Conservation (phyloP, 30 jellyfish, hydroid and myxozoan genomes). For the Aurelia sp. region DNA sequence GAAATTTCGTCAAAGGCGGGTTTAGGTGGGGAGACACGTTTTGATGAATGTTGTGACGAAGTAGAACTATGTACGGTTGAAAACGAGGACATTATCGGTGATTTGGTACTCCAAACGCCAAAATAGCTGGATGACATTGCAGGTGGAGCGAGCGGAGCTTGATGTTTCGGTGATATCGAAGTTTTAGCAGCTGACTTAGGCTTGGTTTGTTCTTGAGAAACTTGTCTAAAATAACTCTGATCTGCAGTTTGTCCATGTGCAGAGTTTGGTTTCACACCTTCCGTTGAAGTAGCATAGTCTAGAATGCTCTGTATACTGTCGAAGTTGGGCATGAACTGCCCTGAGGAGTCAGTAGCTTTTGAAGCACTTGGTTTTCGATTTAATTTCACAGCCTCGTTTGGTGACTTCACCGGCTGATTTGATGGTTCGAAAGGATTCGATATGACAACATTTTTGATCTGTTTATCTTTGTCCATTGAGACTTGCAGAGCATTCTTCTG, state of each 20-base stretch:
- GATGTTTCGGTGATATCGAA: neutral
- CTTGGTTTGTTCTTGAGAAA: constrained; percentile 12
- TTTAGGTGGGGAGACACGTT: constrained; percentile 32
- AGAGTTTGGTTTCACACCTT: neutral
- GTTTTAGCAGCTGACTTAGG: neutral
- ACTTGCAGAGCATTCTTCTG: neutral
- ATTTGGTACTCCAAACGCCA: constrained; percentile 1
- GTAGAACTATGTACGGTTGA: constrained; percentile 1
- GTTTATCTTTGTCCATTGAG: neutral
- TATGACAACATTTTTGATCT: neutral
- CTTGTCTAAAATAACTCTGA: neutral
- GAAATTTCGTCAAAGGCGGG: constrained; percentile 13
- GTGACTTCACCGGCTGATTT: neutral
- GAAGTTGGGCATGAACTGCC: neutral
- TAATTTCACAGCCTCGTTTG: constrained; percentile 8
- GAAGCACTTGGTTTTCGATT: constrained; percentile 11
- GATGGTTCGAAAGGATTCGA: constrained; percentile 24
- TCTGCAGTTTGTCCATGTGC: neutral
- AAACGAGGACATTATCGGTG: neutral
- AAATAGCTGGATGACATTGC: neutral
- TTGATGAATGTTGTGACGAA: neutral
- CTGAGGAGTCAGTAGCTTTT: neutral
- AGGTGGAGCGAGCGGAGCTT: neutral
- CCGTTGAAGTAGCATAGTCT: constrained; percentile 64
- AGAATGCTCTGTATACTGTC: constrained; percentile 42